Evolutionary conservation across 92 coral and sea anemone genomes (phyloP).

Genomic region (Palythoa caribaeorum): DNA sequence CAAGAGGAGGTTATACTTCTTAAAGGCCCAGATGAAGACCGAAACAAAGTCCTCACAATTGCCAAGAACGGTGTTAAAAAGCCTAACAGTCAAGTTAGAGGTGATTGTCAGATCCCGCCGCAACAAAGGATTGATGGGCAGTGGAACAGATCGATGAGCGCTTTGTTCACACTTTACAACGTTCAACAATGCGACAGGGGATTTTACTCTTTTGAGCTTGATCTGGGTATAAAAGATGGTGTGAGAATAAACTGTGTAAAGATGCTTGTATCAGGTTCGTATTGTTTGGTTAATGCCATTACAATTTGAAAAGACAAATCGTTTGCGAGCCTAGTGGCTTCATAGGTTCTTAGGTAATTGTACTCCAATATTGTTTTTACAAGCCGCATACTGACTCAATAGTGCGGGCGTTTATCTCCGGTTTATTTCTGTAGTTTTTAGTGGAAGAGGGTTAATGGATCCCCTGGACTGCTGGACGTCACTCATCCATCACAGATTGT

Average conservation of each 20-base stretch:
- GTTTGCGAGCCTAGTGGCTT: neutral
- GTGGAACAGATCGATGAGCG: conserved; percentile 9
- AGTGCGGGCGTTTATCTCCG: no score
- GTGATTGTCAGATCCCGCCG: neutral
- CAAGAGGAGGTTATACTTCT: conserved; percentile 1
- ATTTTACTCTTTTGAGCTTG: neutral
- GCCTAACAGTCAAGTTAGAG: neutral
- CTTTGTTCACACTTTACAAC: neutral
- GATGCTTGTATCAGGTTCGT: neutral
- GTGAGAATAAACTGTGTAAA: neutral
- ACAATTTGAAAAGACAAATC: neutral
- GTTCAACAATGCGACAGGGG: neutral
- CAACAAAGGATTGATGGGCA: neutral
- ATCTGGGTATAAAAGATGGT: neutral
- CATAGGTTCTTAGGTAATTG: no score
- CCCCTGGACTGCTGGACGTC: no score
- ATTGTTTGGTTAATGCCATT: neutral
- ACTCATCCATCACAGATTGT: no score
- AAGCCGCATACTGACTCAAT: no score
- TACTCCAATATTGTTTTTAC: no score
- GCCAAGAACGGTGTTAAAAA: neutral
- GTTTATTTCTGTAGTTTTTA: no score
- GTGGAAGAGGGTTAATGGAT: no score
- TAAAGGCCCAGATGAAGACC: no score
- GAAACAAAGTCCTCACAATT: conserved; percentile 7